phyloP scores from a whole-genome alignment of 2,797 vertebrate species.

The Sebastes minor region DNA sequence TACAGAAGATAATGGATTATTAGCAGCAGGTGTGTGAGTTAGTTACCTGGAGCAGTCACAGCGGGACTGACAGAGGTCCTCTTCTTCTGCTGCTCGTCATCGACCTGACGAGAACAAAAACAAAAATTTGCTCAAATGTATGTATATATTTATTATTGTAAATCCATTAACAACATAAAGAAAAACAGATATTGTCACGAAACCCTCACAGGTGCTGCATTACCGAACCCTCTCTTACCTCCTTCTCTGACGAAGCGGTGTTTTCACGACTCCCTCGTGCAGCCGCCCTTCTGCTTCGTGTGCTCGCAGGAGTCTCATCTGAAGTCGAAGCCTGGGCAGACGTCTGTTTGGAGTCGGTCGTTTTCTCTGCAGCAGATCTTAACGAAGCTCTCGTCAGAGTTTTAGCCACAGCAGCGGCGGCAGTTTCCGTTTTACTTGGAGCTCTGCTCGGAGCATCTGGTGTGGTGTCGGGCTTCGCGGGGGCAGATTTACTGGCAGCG shows the following conservation, averaged over 20 bases:
- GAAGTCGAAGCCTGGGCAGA: not conserved
- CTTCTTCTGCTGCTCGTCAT: not conserved
- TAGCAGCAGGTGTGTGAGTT: too few relatives aligned
- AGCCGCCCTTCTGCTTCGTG: not conserved
- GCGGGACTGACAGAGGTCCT: not conserved
- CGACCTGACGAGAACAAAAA: not conserved
- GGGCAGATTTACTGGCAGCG: too few relatives aligned
- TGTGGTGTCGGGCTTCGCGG: not conserved
- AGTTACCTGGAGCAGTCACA: not conserved
- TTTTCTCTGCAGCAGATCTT: conserved; percentile 5
- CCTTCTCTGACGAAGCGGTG: not conserved
- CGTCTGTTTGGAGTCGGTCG: not conserved
- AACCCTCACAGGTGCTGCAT: too few relatives aligned
- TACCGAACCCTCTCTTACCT: not conserved
- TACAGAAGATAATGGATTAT: too few relatives aligned
- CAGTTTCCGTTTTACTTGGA: not conserved
- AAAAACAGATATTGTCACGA: too few relatives aligned
- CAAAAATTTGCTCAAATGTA: not conserved
- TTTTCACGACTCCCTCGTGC: not conserved
- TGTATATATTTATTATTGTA: too few relatives aligned
- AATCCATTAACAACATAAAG: too few relatives aligned
- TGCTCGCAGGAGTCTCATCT: rapidly evolving
- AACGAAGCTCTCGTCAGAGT: not conserved
- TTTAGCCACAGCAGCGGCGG: not conserved
- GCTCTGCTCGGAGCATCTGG: not conserved